Base-by-base conservation (phyloP, 53 echinoderm and acorn worm species). In the Echinarachnius parma region DNA sequence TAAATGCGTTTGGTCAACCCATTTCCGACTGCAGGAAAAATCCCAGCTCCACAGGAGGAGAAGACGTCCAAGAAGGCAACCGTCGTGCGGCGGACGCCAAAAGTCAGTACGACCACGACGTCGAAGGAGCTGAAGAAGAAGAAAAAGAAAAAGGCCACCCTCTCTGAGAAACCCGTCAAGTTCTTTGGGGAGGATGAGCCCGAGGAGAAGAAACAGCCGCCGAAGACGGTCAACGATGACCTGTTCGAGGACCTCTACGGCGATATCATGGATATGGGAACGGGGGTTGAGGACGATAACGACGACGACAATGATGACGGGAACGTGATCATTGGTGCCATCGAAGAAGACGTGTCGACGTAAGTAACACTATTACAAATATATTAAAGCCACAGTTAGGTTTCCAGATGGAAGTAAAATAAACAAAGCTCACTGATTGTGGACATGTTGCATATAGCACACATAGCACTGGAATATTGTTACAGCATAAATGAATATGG, bases 141-240 rank as follows among this genome's bases (percentile, higher is more conserved):
- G n/a, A n/a, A n/a, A n/a, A 50, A 59, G 26, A 30, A 52, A 33
- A 30, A 32, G 54, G 35, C 31, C 2, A 37, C 19, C 28, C 34
- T 42, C 7, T 61, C 46, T 34, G 83, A 78, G 42, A 63, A 54
- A 39, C 74, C 74, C 14, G 63, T 62, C 37, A 78, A 78, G 54
- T 62, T 64, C 52, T 64, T 54, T 42, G 66, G 59, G 0, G 60
- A 47, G 47, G 67, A n/a, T n/a, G n/a, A 67, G 57, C 30, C 25
- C 9, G 68, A 39, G 29, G 78, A 65, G 10, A 59, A 23, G 48
- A 46, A 58, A 28, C 46, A 39, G 2, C 60, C 29, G 28, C 32
- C 39, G 15, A 82, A 87, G 74, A 60, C 53, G 29, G 66, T 63
- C 5, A 62, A 65, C 23, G 79, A 75, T n/a, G n/a, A n/a, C n/a